Evolutionary conservation across 1,140 invertebrate genomes (phyloP).

Genomic region (Orchesella cincta): DNA sequence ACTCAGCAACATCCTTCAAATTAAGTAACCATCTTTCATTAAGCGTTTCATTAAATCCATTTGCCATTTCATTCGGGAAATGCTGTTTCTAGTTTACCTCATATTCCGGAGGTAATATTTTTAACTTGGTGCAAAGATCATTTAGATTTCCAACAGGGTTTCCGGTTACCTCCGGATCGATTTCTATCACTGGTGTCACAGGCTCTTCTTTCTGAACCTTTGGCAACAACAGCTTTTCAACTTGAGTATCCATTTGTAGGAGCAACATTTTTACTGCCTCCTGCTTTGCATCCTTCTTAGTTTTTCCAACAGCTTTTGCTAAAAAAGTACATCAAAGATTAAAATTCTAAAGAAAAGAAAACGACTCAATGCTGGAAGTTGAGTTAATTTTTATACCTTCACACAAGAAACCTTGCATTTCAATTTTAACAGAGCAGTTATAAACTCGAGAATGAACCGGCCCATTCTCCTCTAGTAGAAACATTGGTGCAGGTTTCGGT

Average conservation of each 20-base stretch:
- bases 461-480: conserved; percentile 28
- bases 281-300: conserved; percentile 48
- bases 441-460: conserved; percentile 36
- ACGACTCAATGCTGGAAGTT: too few relatives aligned
- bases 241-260: conserved; percentile 31
- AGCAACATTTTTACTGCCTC: conserved; percentile 45
- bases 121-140: conserved; percentile 44
- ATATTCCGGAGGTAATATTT: conserved; percentile 41
- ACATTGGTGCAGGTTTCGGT: conserved; percentile 31
- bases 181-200: conserved; percentile 8
- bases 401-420: conserved; percentile 28
- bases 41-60: too few relatives aligned
- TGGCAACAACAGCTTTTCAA: conserved; percentile 14
- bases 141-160: conserved; percentile 50
- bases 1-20: conserved; percentile 32
- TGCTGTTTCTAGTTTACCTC: too few relatives aligned
- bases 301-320: conserved; percentile 42
- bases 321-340: not conserved
- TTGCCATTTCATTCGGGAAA: too few relatives aligned
- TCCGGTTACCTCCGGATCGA: conserved; percentile 43
- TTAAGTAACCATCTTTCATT: too few relatives aligned
- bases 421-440: conserved; percentile 36
- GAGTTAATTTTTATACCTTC: conserved; percentile 29
- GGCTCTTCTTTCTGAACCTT: not conserved
- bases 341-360: too few relatives aligned